Evolutionary conservation across 37 sponge, comb jelly and placozoan genomes (phyloP), one percentile per base, ranked within the genome.

Genomic region (Ephydatia muelleri): DNA sequence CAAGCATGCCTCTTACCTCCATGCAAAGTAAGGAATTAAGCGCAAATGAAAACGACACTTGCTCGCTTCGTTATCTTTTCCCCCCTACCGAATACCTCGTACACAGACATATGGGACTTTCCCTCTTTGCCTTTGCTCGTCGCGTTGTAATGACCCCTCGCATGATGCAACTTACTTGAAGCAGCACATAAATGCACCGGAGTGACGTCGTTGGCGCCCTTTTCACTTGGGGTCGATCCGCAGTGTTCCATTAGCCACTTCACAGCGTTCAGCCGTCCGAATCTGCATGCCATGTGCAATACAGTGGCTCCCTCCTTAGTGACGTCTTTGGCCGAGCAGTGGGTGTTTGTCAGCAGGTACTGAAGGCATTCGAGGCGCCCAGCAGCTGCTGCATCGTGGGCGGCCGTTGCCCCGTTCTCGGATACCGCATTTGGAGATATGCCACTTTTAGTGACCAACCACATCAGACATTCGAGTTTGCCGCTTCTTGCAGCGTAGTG

Each of bases 401-500:
- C 97, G 30, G 97, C 94, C 25, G 97, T 96, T 8, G 91, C 68
- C n/a, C 97, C 94, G 82, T 82, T 92, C 75, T 70, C 79, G 6
- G 94, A 48, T 6, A 87, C 92, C 1, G 94, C 89, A 77, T 91
- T 96, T 12, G 97, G 88, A 65, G 94, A 94, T 72, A 96, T 77
- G 31, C 92, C 94, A 65, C 89, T 93, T 57, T 88, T 32, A 21
- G 86, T 83, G 22, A 93, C 90, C 64, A 96, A 82, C 97, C 97
- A 96, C 25, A 85, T 47, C 19, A 96, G 82, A 70, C 97, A 96
- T 5, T 91, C 90, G 12, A 96, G 74, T 28, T 87, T 86, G 19
- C 97, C 97, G 82, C 74, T 73, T 29, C 97, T 81, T 11, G 97
- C 97, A n/a, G 97, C 94, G 38, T 92, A 96, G 83, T 96, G 97